phyloP scores from a whole-genome alignment of 2,113 vertebrate species.

The Monarcha castaneiventris region DNA sequence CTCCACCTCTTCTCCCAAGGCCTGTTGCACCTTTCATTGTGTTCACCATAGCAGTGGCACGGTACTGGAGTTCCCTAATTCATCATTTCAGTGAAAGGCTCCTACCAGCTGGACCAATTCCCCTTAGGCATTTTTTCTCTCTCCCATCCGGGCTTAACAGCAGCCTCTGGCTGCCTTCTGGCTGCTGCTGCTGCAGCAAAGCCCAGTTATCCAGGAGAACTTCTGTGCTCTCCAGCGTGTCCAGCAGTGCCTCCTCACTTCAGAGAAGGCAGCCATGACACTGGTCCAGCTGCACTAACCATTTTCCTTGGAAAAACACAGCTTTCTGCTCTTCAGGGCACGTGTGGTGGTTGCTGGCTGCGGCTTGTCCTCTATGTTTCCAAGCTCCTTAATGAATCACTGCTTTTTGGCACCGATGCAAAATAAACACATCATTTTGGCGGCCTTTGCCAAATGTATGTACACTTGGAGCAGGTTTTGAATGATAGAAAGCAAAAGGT shows the following conservation, averaged over 20 bases:
- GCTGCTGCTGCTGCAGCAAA: not conserved
- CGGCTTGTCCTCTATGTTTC: not conserved
- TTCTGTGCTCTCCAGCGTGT: not conserved
- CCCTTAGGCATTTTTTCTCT: not conserved
- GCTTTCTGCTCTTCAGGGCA: not conserved
- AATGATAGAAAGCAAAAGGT: not conserved
- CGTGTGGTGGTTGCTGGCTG: slow-evolving; percentile 19
- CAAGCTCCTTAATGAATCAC: slow-evolving; percentile 57
- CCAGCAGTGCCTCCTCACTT: not conserved
- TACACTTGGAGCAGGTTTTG: not conserved
- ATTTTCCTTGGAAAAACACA: slow-evolving; percentile 25
- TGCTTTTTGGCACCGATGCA: slow-evolving; percentile 27
- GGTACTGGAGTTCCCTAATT: not conserved
- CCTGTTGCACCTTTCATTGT: not conserved
- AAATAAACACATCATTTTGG: slow-evolving; percentile 48
- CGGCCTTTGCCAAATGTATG: not conserved
- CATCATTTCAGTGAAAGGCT: not conserved
- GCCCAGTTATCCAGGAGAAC: not conserved
- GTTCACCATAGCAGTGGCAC: fast-evolving
- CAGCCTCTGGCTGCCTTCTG: not conserved
- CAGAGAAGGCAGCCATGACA: not conserved
- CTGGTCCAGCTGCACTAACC: not conserved
- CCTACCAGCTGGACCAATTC: not conserved
- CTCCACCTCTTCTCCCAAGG: not conserved
- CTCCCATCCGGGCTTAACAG: fast-evolving